phyloP scores from a whole-genome alignment of 2,888 invertebrate species.

The Strigamia maritima region DNA sequence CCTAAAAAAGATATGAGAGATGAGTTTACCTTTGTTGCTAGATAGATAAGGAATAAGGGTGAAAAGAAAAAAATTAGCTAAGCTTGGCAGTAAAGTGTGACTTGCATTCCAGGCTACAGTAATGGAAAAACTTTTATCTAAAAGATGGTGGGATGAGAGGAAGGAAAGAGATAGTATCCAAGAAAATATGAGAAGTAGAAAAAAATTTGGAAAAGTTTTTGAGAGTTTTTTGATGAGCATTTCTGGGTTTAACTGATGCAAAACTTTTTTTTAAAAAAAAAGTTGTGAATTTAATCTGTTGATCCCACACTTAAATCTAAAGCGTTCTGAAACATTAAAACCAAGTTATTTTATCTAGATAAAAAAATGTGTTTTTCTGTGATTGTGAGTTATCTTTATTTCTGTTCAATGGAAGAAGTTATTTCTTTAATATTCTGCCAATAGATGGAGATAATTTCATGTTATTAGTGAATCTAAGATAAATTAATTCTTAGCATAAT shows the following conservation, averaged over 20 bases:
- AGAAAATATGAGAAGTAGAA: neutral
- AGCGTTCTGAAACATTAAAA: too few relatives aligned
- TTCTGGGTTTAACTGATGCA: neutral
- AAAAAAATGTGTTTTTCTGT: too few relatives aligned
- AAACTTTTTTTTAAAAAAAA: neutral
- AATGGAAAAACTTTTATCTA: conserved; percentile 8
- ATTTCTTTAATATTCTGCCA: too few relatives aligned
- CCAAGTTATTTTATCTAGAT: too few relatives aligned
- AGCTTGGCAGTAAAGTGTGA: conserved; percentile 7
- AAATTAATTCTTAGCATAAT: too few relatives aligned
- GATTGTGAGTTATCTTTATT: too few relatives aligned
- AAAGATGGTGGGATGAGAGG: neutral
- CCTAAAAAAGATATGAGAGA: neutral
- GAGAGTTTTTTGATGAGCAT: neutral
- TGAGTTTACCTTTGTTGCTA: conserved; percentile 5
- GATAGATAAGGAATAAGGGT: neutral
- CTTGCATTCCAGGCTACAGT: conserved; percentile 7
- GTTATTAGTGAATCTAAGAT: too few relatives aligned
- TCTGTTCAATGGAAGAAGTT: too few relatives aligned
- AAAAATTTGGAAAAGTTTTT: neutral
- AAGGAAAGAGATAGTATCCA: neutral
- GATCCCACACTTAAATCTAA: too few relatives aligned
- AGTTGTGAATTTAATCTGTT: too few relatives aligned
- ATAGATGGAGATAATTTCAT: too few relatives aligned
- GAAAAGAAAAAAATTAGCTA: neutral